Conservation (phyloP, 2,113 vertebrate genomes). For the Tachuris rubrigastra region DNA sequence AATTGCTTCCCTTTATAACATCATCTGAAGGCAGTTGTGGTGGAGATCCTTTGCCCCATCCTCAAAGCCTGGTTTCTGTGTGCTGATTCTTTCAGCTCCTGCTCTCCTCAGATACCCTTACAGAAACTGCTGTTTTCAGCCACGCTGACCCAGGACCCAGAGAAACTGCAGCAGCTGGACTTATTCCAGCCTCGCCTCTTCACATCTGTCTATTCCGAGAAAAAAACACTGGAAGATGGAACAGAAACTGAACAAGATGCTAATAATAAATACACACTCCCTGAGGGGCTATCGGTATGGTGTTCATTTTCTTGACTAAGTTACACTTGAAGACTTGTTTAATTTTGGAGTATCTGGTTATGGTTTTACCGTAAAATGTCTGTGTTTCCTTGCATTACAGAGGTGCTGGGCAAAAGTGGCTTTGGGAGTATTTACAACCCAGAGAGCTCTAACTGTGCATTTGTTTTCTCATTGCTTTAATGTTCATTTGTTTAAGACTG, state of each 20-base stretch:
- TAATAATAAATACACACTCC: constrained; percentile 80
- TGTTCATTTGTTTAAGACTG: background rate
- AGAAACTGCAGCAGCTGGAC: constrained; percentile 90
- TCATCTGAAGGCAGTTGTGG: background rate
- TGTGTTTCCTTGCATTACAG: background rate
- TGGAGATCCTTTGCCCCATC: background rate
- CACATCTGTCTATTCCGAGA: constrained; percentile 70
- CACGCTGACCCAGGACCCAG: constrained; percentile 91
- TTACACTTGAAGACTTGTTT: background rate
- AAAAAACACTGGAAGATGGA: background rate
- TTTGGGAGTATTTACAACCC: background rate
- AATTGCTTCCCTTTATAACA: background rate
- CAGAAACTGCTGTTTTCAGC: constrained; percentile 97
- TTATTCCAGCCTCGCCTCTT: constrained; percentile 91
- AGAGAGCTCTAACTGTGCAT: background rate
- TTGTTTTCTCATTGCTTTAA: background rate
- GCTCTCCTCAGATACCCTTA: constrained; percentile 83
- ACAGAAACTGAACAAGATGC: background rate
- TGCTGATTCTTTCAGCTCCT: constrained; percentile 70
- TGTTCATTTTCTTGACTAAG: background rate
- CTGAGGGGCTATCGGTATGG: constrained; percentile 83
- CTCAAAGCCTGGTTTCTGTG: background rate
- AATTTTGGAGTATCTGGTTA: background rate
- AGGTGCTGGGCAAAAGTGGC: background rate
- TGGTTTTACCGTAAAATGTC: background rate